Evolutionary conservation across 30 jellyfish, hydroid and myxozoan genomes (phyloP), one percentile per base, ranked within the genome.

Genomic region (Catostylus mosaicus): DNA sequence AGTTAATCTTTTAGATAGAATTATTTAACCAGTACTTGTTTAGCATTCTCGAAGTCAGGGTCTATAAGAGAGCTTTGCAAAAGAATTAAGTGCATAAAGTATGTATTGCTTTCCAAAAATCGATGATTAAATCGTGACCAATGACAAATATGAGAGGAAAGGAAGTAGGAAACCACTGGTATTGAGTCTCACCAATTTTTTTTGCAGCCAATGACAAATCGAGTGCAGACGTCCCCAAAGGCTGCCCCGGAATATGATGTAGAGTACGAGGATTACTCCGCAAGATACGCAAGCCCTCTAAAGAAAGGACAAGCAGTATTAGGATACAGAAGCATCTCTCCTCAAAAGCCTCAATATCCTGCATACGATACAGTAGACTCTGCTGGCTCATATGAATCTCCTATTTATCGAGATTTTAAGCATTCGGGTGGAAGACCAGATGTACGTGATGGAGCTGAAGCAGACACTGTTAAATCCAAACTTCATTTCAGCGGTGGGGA

Each of bases 251-350:
- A 75, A 11, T 63, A 86, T 43, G 83, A 77, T 50, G 83, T 46
- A 30, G 96, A 86, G 20, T 83, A 71, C 46, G 93, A 83, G 30
- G 93, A 83, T 16, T 83, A 83, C 73, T 70, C 93, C 5, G 9
- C 87, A 3, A 70, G 71, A 23, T 83, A 70, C 70, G 79, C 88
- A 72, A 72, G 87, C 79, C 91, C 91, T n/a, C 64, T 27, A 52
- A 38, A 56, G 51, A 51, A 71, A 37, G 85, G 96, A 43, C 86
- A 80, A 65, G 71, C 84, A 50, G 30, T 89, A 38, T 83, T 77
- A 20, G 96, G 90, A 23, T 92, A 85, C 85, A 78, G 98, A 31
- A 80, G 94, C 73, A 75, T 76, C 10, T 92, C 98, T 1, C 95
- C 98, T 0, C 59, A 81, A 4, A 92, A 92, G 70, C 75, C 33